phyloP scores from a whole-genome alignment of 2,888 invertebrate species.

The Acrobasis consociella region DNA sequence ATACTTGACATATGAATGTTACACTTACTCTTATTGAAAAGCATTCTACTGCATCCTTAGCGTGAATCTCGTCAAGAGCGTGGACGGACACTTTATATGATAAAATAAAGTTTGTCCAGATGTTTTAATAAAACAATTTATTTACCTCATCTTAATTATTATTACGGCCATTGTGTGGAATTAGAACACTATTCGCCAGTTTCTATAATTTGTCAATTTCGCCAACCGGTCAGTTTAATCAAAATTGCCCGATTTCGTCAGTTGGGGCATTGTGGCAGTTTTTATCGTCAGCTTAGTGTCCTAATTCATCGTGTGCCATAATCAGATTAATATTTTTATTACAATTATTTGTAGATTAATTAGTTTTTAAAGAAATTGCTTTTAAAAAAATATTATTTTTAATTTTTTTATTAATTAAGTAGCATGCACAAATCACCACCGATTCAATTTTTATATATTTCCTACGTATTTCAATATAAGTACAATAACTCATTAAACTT shows the following conservation, averaged over 20 bases:
- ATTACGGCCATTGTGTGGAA: slow-evolving; percentile 32
- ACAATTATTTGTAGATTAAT: slow-evolving; percentile 35
- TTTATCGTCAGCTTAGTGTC: no score
- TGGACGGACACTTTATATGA: neutral
- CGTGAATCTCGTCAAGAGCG: neutral
- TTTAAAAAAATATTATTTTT: neutral
- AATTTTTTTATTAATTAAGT: neutral
- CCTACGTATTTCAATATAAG: neutral
- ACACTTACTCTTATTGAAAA: no score
- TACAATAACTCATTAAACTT: no score
- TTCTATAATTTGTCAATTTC: no score
- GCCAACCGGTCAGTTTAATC: neutral
- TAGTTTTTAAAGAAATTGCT: slow-evolving; percentile 30
- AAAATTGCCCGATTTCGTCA: no score
- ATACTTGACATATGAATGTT: no score
- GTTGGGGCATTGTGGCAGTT: no score
- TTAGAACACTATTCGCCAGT: no score
- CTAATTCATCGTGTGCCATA: slow-evolving; percentile 45
- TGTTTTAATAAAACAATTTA: slow-evolving; percentile 8
- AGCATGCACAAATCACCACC: slow-evolving; percentile 9
- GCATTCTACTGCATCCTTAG: neutral
- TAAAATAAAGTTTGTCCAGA: no score
- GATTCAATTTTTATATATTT: neutral
- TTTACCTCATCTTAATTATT: slow-evolving; percentile 35
- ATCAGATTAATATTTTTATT: slow-evolving; percentile 32